Conservation (phyloP, 2,113 vertebrate genomes). For the Grallaria varia region DNA sequence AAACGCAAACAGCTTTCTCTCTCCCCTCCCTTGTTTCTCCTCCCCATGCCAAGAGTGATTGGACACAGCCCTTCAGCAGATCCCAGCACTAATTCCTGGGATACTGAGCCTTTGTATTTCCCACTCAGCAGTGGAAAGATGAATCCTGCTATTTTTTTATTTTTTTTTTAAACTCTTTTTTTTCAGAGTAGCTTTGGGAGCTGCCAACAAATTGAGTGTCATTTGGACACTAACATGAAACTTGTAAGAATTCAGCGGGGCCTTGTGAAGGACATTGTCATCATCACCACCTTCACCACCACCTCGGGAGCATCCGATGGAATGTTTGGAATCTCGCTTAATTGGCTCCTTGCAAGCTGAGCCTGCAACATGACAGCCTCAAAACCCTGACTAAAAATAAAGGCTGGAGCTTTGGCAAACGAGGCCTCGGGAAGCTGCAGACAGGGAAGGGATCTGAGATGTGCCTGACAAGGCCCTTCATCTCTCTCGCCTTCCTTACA, state of each 20-base stretch:
- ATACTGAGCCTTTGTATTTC: neutral
- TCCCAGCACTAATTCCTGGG: neutral
- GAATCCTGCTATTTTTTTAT: neutral
- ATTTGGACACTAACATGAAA: neutral
- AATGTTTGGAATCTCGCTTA: neutral
- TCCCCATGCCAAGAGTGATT: neutral
- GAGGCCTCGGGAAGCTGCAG: neutral
- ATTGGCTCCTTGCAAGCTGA: neutral
- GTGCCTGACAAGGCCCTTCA: neutral
- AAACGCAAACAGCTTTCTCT: neutral
- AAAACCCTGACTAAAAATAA: neutral
- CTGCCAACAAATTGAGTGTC: neutral
- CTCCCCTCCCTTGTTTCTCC: neutral
- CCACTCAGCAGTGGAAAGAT: neutral
- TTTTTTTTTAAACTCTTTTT: neutral
- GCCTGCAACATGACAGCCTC: conserved; percentile 23
- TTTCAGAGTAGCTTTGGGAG: neutral
- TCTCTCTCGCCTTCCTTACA: neutral
- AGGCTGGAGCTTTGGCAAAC: neutral
- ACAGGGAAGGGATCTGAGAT: neutral
- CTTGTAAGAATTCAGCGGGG: neutral
- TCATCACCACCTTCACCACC: neutral
- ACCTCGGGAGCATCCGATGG: neutral
- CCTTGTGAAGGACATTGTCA: neutral
- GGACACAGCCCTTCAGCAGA: neutral